Evolutionary conservation across 2,888 invertebrate genomes (phyloP).

Genomic region (Drosophila lacicola): DNA sequence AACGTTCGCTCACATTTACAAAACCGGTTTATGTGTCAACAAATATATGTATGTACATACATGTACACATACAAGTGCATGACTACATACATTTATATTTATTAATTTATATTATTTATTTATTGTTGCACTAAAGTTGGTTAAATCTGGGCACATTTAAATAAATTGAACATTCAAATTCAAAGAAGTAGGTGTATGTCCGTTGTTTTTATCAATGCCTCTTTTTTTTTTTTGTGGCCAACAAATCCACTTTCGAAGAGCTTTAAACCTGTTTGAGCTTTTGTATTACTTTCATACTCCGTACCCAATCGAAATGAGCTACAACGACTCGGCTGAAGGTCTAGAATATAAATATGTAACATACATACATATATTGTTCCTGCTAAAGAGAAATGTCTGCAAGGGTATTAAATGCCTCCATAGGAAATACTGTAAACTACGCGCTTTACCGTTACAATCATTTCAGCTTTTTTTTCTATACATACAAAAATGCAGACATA

Average conservation of each 20-base stretch:
- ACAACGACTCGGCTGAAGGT: too few relatives aligned
- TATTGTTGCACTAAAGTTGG: neutral
- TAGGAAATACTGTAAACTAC: too few relatives aligned
- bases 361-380: too few relatives aligned
- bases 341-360: too few relatives aligned
- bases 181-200: neutral
- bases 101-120: neutral
- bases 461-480: too few relatives aligned
- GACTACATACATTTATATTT: slow-evolving; percentile 1
- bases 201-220: neutral
- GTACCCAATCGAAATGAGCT: neutral
- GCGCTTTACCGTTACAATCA: too few relatives aligned
- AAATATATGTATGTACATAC: neutral
- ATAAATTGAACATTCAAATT: too few relatives aligned
- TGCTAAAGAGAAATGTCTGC: too few relatives aligned
- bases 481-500: too few relatives aligned
- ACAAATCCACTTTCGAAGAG: slow-evolving; percentile 1
- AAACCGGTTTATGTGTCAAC: slow-evolving; percentile 13
- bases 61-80: neutral
- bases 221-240: slow-evolving; percentile 6
- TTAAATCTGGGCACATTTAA: neutral
- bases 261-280: slow-evolving; percentile 10
- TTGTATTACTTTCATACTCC: slow-evolving; percentile 1
- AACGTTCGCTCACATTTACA: neutral
- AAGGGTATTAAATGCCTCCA: too few relatives aligned